Percentiles rank a stretch among this genome's conserved stretches.
Conservation (phyloP, 2,888 invertebrate species). For the Hypselothyrea guttata region DNA sequence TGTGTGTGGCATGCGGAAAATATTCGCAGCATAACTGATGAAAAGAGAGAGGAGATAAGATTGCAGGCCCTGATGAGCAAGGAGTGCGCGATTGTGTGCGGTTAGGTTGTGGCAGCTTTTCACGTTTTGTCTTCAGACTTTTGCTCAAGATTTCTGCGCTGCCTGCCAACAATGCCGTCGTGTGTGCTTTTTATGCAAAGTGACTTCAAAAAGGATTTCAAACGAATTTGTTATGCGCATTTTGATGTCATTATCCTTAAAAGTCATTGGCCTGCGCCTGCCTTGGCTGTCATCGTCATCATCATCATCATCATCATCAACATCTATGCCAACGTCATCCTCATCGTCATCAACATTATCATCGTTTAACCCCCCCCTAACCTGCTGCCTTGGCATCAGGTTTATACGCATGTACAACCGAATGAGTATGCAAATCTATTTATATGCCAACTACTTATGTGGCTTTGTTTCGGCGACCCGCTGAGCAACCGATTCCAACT, state of each 20-base stretch:
- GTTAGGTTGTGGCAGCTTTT: constrained; percentile 8
- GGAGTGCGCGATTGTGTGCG: too few species aligned
- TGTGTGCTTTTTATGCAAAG: constrained; percentile 52
- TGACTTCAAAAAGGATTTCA: constrained; percentile 66
- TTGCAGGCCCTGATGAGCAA: background rate
- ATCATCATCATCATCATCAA: constrained; percentile 12
- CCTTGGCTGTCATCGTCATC: constrained; percentile 10
- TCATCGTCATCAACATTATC: constrained; percentile 14
- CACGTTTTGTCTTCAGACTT: constrained; percentile 41
- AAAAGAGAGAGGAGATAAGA: background rate
- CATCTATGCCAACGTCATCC: constrained; percentile 7
- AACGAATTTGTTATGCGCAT: constrained; percentile 72
- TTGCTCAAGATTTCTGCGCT: constrained; percentile 22
- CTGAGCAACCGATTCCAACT: constrained; percentile 9
- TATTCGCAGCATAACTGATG: background rate
- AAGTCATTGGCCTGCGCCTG: constrained; percentile 62
- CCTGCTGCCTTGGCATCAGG: too few species aligned
- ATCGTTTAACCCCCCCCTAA: constrained; percentile 13
- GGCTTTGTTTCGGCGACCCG: constrained; percentile 46
- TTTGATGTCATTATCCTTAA: constrained; percentile 71
- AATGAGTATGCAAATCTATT: constrained; percentile 65
- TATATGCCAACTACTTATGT: constrained; percentile 63
- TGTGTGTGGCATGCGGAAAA: constrained; percentile 12
- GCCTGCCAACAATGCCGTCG: constrained; percentile 2
- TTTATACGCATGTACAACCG: constrained; percentile 24